These are phyloP conservation scores for Orchesella flavescens DNA, from an alignment of 2,888 invertebrate genomes.

Conservation along the genomic window DNA sequence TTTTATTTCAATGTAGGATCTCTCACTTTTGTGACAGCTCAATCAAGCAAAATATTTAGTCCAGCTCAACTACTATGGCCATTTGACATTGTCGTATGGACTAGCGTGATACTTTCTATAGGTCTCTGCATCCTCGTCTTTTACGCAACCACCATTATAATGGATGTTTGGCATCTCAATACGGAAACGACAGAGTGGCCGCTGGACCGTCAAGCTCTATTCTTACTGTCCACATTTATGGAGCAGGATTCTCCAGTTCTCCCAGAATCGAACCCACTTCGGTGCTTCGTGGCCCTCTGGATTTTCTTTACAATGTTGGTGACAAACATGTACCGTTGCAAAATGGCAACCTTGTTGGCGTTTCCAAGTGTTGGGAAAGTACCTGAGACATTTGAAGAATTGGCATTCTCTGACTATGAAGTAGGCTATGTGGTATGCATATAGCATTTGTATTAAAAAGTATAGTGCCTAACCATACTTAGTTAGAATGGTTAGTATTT, in stretches of 20 bases:
- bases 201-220: conserved; percentile 1
- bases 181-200: background rate
- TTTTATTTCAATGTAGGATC: too few relatives aligned
- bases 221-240: conserved; percentile 35
- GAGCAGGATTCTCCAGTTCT: background rate
- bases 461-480: too few relatives aligned
- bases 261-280: background rate
- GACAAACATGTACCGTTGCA: conserved; percentile 44
- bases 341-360: conserved; percentile 29
- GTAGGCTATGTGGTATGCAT: conserved; percentile 40
- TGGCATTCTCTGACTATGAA: conserved; percentile 4
- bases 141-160: background rate
- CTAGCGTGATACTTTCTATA: background rate
- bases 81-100: conserved; percentile 31
- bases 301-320: conserved; percentile 38
- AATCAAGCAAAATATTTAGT: conserved; percentile 29
- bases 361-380: conserved; percentile 31
- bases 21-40: conserved; percentile 55
- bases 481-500: too few relatives aligned
- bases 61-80: conserved; percentile 38
- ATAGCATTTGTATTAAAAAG: background rate
- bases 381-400: conserved; percentile 27
- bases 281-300: conserved; percentile 38
- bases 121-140: background rate
- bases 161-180: background rate